Percentiles rank a stretch among this genome's conserved stretches.
These are phyloP conservation scores for Pemphigus obesinymphae DNA, from an alignment of 1,140 invertebrate species.

Conservation along the genomic window DNA sequence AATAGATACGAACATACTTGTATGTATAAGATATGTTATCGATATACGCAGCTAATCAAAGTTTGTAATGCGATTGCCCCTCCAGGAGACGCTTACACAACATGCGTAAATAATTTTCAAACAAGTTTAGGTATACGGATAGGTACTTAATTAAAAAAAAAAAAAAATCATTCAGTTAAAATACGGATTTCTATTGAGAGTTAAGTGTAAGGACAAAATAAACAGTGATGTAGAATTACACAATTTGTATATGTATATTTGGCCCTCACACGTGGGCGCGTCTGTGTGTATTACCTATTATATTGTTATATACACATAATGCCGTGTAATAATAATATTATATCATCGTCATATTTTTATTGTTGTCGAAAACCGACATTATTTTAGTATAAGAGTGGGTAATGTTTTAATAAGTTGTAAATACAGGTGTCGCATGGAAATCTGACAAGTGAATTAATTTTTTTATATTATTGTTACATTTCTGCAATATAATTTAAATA, in stretches of 20 bases:
- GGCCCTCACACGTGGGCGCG: neutral
- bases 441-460: no score
- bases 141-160: neutral
- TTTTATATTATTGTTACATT: no score
- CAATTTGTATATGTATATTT: neutral
- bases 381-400: neutral
- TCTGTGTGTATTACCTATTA: no score
- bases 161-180: neutral
- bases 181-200: neutral
- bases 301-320: no score
- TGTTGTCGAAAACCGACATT: neutral
- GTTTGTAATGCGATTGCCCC: neutral
- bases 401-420: no score
- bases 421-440: no score
- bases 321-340: neutral
- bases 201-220: constrained; percentile 26
- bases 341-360: no score
- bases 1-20: no score
- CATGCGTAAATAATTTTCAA: neutral
- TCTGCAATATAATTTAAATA: no score
- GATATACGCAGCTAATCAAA: constrained; percentile 8
- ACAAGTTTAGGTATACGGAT: neutral
- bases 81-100: neutral
- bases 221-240: neutral
- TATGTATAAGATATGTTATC: no score